Percentiles rank a stretch among this genome's conserved stretches.
Conservation (phyloP, 2,888 invertebrate species). For the Cryptocephalus moraei region DNA sequence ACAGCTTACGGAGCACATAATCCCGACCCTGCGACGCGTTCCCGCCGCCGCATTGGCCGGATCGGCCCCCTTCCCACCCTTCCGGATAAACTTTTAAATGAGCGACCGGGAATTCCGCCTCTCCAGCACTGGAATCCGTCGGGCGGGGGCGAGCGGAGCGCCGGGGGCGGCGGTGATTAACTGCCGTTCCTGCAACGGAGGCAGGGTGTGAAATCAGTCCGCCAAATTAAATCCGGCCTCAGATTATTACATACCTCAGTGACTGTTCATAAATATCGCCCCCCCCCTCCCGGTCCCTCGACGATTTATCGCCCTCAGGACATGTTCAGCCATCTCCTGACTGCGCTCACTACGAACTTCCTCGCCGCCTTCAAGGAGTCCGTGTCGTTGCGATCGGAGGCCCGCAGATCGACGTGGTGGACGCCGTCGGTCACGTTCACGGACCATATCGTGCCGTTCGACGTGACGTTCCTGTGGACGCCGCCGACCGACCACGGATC, state of each 20-base stretch:
- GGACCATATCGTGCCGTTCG: slow-evolving; percentile 48
- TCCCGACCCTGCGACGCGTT: too few relatives aligned
- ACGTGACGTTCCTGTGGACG: slow-evolving; percentile 57
- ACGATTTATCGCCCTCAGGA: too few relatives aligned
- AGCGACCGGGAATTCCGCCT: too few relatives aligned
- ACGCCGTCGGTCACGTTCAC: slow-evolving; percentile 73
- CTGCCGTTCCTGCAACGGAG: slow-evolving; percentile 24
- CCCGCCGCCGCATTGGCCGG: too few relatives aligned
- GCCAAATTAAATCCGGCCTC: slow-evolving; percentile 62
- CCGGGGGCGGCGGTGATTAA: slow-evolving; percentile 34
- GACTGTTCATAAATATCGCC: slow-evolving; percentile 57
- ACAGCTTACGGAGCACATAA: too few relatives aligned
- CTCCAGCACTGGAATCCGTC: slow-evolving; percentile 10
- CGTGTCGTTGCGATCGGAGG: slow-evolving; percentile 53
- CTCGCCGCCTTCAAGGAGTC: slow-evolving; percentile 52
- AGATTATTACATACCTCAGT: slow-evolving; percentile 64
- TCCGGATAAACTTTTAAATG: too few relatives aligned
- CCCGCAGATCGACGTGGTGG: slow-evolving; percentile 76
- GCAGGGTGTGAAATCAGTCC: slow-evolving; percentile 56
- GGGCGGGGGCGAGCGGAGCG: slow-evolving; percentile 6
- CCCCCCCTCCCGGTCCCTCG: too few relatives aligned
- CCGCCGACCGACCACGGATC: slow-evolving; percentile 88
- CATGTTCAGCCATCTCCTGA: slow-evolving; percentile 46
- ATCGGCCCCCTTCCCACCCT: too few relatives aligned
- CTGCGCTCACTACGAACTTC: slow-evolving; percentile 49